Evolutionary conservation across 2,113 vertebrate species (phyloP), one percentile per base, ranked within the genome.

Genomic region (Condylura cristata): DNA sequence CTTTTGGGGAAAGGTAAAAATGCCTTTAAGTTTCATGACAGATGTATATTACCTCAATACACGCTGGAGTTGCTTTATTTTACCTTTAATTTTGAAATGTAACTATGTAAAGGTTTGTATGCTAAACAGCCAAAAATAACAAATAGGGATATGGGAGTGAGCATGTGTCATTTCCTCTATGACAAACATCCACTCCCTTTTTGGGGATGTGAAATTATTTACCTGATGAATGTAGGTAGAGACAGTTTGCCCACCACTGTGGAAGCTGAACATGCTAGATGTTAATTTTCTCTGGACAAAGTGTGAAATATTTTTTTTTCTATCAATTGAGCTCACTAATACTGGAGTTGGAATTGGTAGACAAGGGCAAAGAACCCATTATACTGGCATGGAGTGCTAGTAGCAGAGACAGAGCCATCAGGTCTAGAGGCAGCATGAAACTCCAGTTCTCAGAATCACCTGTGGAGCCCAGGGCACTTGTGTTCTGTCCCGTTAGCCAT

Each of bases 401-500:
- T 1, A 20, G 2, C 16, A n/a, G 24, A 17, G 14, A 4, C 9
- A 48, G 30, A 81, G 1, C 5, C 32, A 66, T 6, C 14, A 32
- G 26, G 14, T 18, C 0, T 11, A 39, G 60, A 46, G 32, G 17
- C 20, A 32, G 28, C 9, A 11, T 18, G 46, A 66, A 18, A 5
- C 8, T 34, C 34, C 9, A 8, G 12, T 13, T 32, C 18, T 65
- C 3, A 48, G n/a, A 11, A 32, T 65, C 1, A 0, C 39, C n/a
- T 37, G 26, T 26, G 22, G 14, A 44, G 1, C 13, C 4, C 5
- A 51, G 2, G 17, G 1, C 13, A 13, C 18, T 3, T 13, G 2
- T 66, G 80, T 16, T 41, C 8, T 20, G 58, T 16, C 22, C n/a
- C 18, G 10, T 5, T 37, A 66, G 3, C n/a, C n/a, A 13, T 39